Conservation (phyloP, 2,113 vertebrate species). For the Sinocyclocheilus maitianheensis region DNA sequence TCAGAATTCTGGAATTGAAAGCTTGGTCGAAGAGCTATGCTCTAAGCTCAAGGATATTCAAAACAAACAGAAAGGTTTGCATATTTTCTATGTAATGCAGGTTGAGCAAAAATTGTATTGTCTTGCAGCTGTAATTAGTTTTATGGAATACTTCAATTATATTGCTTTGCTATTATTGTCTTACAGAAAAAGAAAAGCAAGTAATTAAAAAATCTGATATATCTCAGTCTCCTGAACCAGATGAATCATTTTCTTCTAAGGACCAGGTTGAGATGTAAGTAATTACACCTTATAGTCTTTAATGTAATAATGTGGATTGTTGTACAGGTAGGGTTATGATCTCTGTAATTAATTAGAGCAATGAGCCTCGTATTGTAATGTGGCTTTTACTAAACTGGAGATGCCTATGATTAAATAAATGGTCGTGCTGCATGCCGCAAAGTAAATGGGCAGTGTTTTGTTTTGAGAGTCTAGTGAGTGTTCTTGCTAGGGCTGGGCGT, state of each 20-base stretch:
- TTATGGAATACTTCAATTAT: not conserved
- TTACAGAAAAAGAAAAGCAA: constrained; percentile 87
- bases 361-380: not conserved
- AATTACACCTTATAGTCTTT: not conserved
- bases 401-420: not conserved
- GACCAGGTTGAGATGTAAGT: constrained; percentile 99
- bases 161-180: constrained; percentile 34
- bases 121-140: not conserved
- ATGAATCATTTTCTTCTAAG: constrained; percentile 90
- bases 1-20: constrained; percentile 98
- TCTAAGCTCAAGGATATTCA: constrained; percentile 97
- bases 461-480: not conserved
- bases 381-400: not conserved
- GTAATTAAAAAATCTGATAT: constrained; percentile 90
- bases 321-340: not conserved
- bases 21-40: constrained; percentile 98
- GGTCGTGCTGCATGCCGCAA: not conserved
- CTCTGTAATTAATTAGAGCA: not conserved
- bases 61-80: constrained; percentile 91
- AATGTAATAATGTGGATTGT: not conserved
- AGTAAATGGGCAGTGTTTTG: not conserved
- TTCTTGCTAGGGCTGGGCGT: no score
- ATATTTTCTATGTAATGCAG: not conserved
- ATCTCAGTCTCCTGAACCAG: constrained; percentile 88
- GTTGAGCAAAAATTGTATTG: not conserved